A percentile compares a stretch with the other conserved stretches of the same genome.
phyloP scores from a whole-genome alignment of 2,797 vertebrate species.

The Poliocrania exsul region DNA sequence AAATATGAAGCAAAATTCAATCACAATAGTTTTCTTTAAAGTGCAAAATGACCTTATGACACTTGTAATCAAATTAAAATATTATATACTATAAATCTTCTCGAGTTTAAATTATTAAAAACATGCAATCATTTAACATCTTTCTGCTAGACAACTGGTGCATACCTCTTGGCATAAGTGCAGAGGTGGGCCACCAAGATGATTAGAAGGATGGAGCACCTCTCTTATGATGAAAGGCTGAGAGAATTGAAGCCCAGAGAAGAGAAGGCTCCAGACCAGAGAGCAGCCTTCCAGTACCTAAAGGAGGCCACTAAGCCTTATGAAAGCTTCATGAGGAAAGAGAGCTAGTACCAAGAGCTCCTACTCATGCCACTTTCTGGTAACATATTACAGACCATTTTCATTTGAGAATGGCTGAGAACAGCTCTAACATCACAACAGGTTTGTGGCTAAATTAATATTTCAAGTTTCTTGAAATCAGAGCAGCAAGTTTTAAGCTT shows the following conservation, averaged over 20 bases:
- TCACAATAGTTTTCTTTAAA: not conserved
- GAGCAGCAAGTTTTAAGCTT: not conserved
- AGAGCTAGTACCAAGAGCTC: not conserved
- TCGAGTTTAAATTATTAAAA: not conserved
- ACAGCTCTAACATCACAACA: not conserved
- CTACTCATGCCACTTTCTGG: not conserved
- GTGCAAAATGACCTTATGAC: not conserved
- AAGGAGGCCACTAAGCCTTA: rapidly evolving
- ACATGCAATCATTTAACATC: not conserved
- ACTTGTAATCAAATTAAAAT: not conserved
- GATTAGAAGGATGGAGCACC: not conserved
- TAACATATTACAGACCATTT: not conserved
- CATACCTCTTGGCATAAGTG: not conserved
- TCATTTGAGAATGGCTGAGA: not conserved
- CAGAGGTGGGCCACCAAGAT: not conserved
- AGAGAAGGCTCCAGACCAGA: not conserved
- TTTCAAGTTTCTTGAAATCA: not conserved
- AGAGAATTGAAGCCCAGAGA: not conserved
- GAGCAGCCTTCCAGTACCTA: not conserved
- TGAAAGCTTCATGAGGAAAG: not conserved
- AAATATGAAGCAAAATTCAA: not conserved
- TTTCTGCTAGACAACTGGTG: not conserved
- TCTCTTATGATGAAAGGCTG: not conserved
- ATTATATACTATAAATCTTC: not conserved
- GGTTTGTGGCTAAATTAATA: not conserved